These are phyloP conservation scores for Schlechtendalia chinensis DNA, from an alignment of 1,140 invertebrate species.

Conservation along the genomic window DNA sequence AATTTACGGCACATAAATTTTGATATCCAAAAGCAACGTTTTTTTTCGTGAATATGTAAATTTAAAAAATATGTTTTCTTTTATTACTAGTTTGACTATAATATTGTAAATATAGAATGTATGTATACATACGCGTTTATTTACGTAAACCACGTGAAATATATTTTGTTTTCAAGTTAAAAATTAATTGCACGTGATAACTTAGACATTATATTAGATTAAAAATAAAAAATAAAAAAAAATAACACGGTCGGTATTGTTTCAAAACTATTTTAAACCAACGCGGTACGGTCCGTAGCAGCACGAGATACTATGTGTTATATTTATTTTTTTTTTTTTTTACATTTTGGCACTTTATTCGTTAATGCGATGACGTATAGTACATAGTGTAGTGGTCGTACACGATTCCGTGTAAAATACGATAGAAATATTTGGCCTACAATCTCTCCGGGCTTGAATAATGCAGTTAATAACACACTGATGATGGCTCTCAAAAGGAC, in stretches of 20 bases:
- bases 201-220: too few species aligned
- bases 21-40: background rate
- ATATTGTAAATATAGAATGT: too few species aligned
- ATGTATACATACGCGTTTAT: too few species aligned
- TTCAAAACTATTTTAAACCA: too few species aligned
- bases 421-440: background rate
- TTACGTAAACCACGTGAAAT: too few species aligned
- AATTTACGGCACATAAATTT: constrained; percentile 5
- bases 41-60: background rate
- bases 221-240: too few species aligned
- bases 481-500: background rate
- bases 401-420: background rate
- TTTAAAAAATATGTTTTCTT: background rate
- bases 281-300: too few species aligned
- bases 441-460: background rate
- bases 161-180: too few species aligned
- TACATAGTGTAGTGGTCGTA: background rate
- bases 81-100: background rate
- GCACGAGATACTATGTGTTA: too few species aligned
- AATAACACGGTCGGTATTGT: too few species aligned
- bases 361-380: background rate
- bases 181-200: too few species aligned
- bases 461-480: background rate
- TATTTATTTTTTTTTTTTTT: too few species aligned
- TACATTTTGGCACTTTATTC: background rate